Evolutionary conservation across 2,888 invertebrate species (phyloP).

Genomic region (Habrosyne pyritoides): DNA sequence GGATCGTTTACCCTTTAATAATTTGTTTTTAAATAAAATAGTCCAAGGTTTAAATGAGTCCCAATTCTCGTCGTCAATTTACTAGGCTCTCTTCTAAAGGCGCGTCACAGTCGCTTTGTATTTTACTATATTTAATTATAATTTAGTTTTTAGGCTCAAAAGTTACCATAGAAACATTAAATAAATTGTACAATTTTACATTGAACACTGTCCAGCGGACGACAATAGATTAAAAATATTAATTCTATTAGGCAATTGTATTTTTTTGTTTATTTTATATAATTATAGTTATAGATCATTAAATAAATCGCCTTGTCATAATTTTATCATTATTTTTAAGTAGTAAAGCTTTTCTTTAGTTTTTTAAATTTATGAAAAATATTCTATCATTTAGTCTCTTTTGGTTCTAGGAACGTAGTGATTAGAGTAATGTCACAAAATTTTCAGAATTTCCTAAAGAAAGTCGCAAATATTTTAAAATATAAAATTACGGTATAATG

Average conservation of each 20-base stretch:
- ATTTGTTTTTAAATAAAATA: neutral
- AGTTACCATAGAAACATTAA: slow-evolving; percentile 70
- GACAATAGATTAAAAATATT: slow-evolving; percentile 37
- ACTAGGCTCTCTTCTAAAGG: slow-evolving; percentile 27
- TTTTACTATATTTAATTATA: slow-evolving; percentile 45
- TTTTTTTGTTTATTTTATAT: slow-evolving; percentile 25
- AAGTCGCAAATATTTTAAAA: neutral
- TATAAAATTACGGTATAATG: slow-evolving; percentile 15
- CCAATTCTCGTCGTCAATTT: neutral
- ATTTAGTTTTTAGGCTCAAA: slow-evolving; percentile 61
- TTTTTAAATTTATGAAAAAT: slow-evolving; percentile 32
- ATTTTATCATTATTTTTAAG: slow-evolving; percentile 54
- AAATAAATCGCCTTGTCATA: slow-evolving; percentile 49
- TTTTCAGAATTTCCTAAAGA: slow-evolving; percentile 5
- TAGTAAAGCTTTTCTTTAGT: slow-evolving; percentile 55
- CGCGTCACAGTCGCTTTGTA: slow-evolving; percentile 41
- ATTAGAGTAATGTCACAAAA: slow-evolving; percentile 18
- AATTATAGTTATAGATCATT: slow-evolving; percentile 15
- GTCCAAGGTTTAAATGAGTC: neutral
- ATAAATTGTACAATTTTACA: slow-evolving; percentile 65
- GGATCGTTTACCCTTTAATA: no score
- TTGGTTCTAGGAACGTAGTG: slow-evolving; percentile 27
- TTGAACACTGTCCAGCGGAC: slow-evolving; percentile 37
- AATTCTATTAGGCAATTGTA: slow-evolving; percentile 29
- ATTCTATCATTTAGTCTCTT: slow-evolving; percentile 31